Percentiles rank a stretch among this genome's conserved stretches.
These are phyloP conservation scores for Epinotia bilunana DNA, from an alignment of 2,888 invertebrate species.

Conservation along the genomic window DNA sequence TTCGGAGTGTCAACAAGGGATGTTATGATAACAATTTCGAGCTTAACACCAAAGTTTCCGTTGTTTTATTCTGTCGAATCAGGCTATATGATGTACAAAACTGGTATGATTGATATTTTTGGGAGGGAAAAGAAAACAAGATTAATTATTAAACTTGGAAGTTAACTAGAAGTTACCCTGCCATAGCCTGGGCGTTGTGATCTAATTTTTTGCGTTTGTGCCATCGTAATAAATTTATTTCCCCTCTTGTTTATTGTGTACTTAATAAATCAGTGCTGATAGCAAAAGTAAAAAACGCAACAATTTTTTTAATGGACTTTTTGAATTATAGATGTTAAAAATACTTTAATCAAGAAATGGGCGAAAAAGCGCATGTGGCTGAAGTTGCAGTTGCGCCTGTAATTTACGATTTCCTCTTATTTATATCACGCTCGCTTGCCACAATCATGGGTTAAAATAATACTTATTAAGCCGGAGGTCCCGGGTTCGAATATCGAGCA, in stretches of 20 bases:
- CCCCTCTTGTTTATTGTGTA: slow-evolving; percentile 1
- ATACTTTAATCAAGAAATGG: no score
- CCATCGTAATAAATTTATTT: not conserved
- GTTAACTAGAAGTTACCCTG: not conserved
- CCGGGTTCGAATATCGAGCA: no score
- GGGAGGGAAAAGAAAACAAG: not conserved
- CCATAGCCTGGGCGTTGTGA: not conserved
- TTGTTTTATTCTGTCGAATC: slow-evolving; percentile 24
- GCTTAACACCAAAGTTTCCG: slow-evolving; percentile 30
- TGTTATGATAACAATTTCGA: slow-evolving; percentile 38
- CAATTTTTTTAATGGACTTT: not conserved
- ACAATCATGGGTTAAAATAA: no score
- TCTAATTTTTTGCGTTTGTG: not conserved
- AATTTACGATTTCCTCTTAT: no score
- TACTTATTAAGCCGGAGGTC: no score
- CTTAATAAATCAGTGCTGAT: not conserved
- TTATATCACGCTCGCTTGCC: no score
- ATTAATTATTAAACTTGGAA: slow-evolving; percentile 4
- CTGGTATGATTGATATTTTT: slow-evolving; percentile 9
- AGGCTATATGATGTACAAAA: slow-evolving; percentile 22
- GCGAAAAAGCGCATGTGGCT: no score
- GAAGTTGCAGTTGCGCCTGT: no score
- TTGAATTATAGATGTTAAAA: no score
- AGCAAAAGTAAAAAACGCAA: not conserved
- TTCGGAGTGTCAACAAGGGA: slow-evolving; percentile 37